A percentile compares a stretch with the other conserved stretches of the same genome.
These are phyloP conservation scores for Parthenolecanium corni DNA, from an alignment of 2,888 invertebrate genomes.

Conservation along the genomic window DNA sequence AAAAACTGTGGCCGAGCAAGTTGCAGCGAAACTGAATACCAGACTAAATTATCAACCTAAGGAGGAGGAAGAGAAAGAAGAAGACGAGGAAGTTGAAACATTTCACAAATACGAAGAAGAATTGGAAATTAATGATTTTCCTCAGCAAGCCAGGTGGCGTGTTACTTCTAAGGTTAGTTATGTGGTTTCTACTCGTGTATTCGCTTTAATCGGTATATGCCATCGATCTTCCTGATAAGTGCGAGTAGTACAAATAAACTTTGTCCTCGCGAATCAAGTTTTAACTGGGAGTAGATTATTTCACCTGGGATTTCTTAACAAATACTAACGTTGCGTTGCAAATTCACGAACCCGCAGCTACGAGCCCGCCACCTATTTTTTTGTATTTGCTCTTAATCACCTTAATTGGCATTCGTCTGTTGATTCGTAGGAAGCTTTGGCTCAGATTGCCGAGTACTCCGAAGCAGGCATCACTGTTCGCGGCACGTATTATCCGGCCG, in stretches of 20 bases:
- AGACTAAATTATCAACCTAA: conserved; percentile 94
- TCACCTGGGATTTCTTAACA: neutral
- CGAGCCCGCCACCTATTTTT: neutral
- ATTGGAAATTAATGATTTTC: conserved; percentile 98
- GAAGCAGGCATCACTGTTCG: conserved; percentile 98
- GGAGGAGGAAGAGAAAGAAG: conserved; percentile 61
- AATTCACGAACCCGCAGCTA: too few relatives aligned
- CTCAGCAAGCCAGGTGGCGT: conserved; percentile 95
- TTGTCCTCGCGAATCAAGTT: too few relatives aligned
- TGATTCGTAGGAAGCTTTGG: conserved; percentile 72
- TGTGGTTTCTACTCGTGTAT: too few relatives aligned
- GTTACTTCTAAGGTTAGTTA: conserved; percentile 79
- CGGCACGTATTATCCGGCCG: conserved; percentile 87
- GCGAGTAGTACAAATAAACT: too few relatives aligned
- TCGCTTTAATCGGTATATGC: too few relatives aligned
- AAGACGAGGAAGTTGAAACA: conserved; percentile 52
- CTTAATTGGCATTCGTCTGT: too few relatives aligned
- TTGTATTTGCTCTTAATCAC: neutral
- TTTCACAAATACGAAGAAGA: conserved; percentile 96
- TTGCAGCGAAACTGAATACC: conserved; percentile 93
- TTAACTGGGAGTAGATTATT: too few relatives aligned
- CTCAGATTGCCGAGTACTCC: conserved; percentile 96
- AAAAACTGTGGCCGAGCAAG: conserved; percentile 91
- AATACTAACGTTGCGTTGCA: neutral
- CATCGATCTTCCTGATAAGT: too few relatives aligned